Base-by-base conservation (phyloP, 2,888 invertebrate genomes). In the Electrophaes corylata region DNA sequence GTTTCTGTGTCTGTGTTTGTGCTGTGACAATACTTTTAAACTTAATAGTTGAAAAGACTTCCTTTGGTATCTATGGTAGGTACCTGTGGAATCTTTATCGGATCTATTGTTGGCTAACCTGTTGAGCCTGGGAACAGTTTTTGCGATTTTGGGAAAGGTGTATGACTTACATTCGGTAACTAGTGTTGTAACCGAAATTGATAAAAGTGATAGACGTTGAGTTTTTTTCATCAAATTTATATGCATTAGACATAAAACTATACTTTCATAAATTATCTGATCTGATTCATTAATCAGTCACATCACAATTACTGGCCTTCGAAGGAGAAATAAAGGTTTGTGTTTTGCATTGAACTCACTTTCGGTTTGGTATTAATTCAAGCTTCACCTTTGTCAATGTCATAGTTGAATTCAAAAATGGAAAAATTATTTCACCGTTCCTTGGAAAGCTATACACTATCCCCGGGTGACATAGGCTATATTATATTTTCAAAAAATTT, bases 11-110 rank as follows among this genome's bases (percentile, higher is more conserved):
- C 48, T 64, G 55, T 70, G 46, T 51, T 55, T 39, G 57, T 29
- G 14, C 43, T 41, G 44, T 65, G 71, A 67, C 67, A 71, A 60
- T 66, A 66, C 58, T 77, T 73, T 23, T 51, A 11, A 57, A 43
- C 52, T 47, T 60, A 59, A 33, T 40, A 49, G 40, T 62, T 57
- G 53, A 52, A 52, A 63, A 47, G 59, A 43, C 49, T 54, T 44
- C 49, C 53, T 60, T 59, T 43, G 61, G 48, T 51, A 60, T 61
- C 16, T 57, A 57, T 59, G 47, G 48, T 54, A 50, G 47, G 48
- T 54, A 50, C 51, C 47, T 52, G 48, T 45, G 33, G 14, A 31
- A n/a, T 45, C 33, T 39, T 20, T 41, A 46, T 45, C 26, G 47
- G 12, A 48, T 44, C 20, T 52, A 39, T 39, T 49, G 43, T 48